These are phyloP conservation scores for Lasiurus cinereus DNA, from an alignment of 2,113 vertebrate species.

Conservation along the genomic window DNA sequence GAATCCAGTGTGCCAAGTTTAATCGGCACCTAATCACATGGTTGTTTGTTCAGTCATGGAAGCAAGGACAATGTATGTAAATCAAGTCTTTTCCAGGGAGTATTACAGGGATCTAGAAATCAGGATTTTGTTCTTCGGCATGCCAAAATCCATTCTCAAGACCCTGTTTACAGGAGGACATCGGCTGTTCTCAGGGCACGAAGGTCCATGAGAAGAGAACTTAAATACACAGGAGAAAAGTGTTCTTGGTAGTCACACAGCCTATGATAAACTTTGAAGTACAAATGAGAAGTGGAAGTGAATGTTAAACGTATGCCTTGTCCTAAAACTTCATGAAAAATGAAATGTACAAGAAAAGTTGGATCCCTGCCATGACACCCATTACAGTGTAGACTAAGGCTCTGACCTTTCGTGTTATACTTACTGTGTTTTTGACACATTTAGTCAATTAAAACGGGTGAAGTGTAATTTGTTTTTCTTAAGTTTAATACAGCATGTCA, in stretches of 20 bases:
- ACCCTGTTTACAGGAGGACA: constrained; percentile 80
- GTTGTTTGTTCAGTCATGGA: constrained; percentile 57
- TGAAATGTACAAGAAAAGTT: constrained; percentile 89
- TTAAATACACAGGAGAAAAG: constrained; percentile 78
- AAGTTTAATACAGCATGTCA: constrained; percentile 93
- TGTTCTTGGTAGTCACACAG: constrained; percentile 81
- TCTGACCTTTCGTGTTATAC: constrained; percentile 89
- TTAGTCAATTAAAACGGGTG: constrained; percentile 92
- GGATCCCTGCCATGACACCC: constrained; percentile 93
- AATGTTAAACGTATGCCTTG: constrained; percentile 84
- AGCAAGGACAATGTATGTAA: constrained; percentile 71
- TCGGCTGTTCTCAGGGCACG: constrained; percentile 80
- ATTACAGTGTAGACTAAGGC: constrained; percentile 91
- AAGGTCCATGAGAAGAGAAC: constrained; percentile 59
- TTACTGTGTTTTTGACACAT: constrained; percentile 93
- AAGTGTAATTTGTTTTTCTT: constrained; percentile 94
- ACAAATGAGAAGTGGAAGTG: constrained; percentile 88
- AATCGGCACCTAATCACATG: constrained; percentile 65
- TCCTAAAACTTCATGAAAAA: constrained; percentile 89
- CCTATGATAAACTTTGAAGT: constrained; percentile 74
- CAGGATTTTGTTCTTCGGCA: constrained; percentile 74
- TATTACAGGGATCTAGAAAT: constrained; percentile 81
- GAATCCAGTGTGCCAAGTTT: constrained; percentile 75
- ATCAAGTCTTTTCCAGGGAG: constrained; percentile 63
- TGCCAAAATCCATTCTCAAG: constrained; percentile 73